Evolutionary conservation across 2,797 vertebrate genomes (phyloP), one percentile per base, ranked within the genome.

Genomic region (Discoglossus pictus): DNA sequence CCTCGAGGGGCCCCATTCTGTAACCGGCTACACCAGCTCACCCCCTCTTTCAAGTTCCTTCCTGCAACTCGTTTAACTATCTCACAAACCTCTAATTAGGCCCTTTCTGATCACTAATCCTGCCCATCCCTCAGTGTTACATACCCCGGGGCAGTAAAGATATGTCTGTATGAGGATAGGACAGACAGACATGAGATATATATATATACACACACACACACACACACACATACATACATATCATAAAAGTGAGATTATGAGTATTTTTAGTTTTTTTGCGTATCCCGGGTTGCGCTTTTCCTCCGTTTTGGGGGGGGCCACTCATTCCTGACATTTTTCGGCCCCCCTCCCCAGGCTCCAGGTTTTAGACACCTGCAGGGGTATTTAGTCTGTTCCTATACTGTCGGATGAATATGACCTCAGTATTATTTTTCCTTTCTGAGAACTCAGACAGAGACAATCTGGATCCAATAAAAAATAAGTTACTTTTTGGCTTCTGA

Each of bases 391-490:
- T 18, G 34, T 51, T 25, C 10, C 1, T 35, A 8, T 11, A 17
- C 17, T 13, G 36, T 16, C 38, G n/a, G 25, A 38, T 10, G 48
- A 21, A 42, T 53, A 15, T 35, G 50, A 44, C 36, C 38, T 17
- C 42, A 4, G n/a, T 47, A n/a, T n/a, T n/a, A n/a, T n/a, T 8
- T 12, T 11, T 51, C 2, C 47, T 40, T n/a, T 53, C 16, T 53
- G 27, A 55, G 52, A 21, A 38, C 10, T 61, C 10, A 61, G 24
- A 55, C 34, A 27, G 13, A 35, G 35, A 25, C 34, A 68, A 68
- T 51, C 58, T 69, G 66, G 58, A 54, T 69, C 34, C 34, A 68
- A 68, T 68, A 52, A 68, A 68, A 68, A 6, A 8, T 12, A 46
- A 38, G 38, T 68, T 60, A 68, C 23, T 4, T 23, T 6, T 20